Conservation (phyloP, 2,888 invertebrate species). For the Melinopterus prodromus region DNA sequence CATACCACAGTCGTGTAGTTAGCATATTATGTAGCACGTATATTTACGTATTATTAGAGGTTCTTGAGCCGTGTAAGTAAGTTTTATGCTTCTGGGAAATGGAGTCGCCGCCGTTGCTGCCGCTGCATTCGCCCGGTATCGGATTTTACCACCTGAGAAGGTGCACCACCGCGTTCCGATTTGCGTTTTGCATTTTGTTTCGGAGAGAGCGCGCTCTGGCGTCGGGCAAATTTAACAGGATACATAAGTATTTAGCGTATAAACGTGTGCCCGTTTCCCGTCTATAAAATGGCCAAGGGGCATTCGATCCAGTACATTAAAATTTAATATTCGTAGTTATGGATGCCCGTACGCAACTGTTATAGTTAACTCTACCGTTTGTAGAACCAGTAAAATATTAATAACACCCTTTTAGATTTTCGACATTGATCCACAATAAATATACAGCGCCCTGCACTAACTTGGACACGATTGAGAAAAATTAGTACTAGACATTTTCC, state of each 20-base stretch:
- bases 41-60: conserved; percentile 4
- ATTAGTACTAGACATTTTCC: too few relatives aligned
- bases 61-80: conserved; percentile 4
- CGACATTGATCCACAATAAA: too few relatives aligned
- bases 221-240: conserved; percentile 16
- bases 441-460: too few relatives aligned
- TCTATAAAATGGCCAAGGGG: conserved; percentile 15
- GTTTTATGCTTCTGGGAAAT: not conserved
- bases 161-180: not conserved
- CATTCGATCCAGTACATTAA: conserved; percentile 24
- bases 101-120: not conserved
- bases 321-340: conserved; percentile 10
- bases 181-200: not conserved
- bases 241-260: conserved; percentile 18
- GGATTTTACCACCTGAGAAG: not conserved
- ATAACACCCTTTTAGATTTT: not conserved
- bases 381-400: not conserved
- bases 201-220: not conserved
- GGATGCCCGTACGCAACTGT: not conserved
- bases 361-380: not conserved
- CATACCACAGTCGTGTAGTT: not conserved
- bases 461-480: too few relatives aligned
- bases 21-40: not conserved
- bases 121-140: not conserved
- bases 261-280: conserved; percentile 22